Percentiles rank a stretch among this genome's conserved stretches.
Evolutionary conservation across 64 coral and sea anemone species (phyloP).

Genomic region (Orbicella faveolata): DNA sequence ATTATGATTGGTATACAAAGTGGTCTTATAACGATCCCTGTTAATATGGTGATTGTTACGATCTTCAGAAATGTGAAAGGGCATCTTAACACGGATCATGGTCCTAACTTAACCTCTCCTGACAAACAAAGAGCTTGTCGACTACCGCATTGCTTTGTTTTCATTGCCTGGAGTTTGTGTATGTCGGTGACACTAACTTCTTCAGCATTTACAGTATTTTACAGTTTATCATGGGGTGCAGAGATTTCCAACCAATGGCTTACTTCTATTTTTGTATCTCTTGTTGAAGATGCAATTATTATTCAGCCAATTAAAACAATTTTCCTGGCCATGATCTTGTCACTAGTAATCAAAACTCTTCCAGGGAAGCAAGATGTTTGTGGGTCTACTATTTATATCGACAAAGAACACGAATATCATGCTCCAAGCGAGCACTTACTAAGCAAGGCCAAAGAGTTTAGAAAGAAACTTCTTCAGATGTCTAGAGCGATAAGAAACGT

Average conservation of each 20-base stretch:
- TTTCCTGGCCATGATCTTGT: constrained; percentile 17
- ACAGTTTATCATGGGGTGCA: constrained; percentile 63
- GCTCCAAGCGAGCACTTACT: constrained; percentile 28
- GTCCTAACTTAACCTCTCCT: no score
- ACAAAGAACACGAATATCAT: neutral
- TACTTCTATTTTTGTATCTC: constrained; percentile 38
- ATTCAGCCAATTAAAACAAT: constrained; percentile 48
- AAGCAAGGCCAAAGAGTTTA: neutral
- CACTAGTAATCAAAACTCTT: constrained; percentile 17
- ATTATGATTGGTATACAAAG: constrained; percentile 58
- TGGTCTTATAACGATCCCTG: constrained; percentile 57
- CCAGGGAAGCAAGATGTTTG: neutral
- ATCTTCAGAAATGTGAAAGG: constrained; percentile 40
- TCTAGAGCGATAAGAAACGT: constrained; percentile 13
- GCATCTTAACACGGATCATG: neutral
- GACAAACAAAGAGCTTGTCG: neutral
- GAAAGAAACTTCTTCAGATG: constrained; percentile 22
- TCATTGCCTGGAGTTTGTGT: constrained; percentile 57
- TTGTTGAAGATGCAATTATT: constrained; percentile 36
- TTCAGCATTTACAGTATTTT: constrained; percentile 67
- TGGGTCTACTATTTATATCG: constrained; percentile 13
- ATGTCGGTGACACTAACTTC: constrained; percentile 22
- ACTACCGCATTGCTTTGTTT: constrained; percentile 57
- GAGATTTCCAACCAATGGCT: constrained; percentile 78
- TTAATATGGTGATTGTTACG: constrained; percentile 60